Base-by-base conservation (phyloP, 2,113 vertebrate species). In the Labrus mixtus region DNA sequence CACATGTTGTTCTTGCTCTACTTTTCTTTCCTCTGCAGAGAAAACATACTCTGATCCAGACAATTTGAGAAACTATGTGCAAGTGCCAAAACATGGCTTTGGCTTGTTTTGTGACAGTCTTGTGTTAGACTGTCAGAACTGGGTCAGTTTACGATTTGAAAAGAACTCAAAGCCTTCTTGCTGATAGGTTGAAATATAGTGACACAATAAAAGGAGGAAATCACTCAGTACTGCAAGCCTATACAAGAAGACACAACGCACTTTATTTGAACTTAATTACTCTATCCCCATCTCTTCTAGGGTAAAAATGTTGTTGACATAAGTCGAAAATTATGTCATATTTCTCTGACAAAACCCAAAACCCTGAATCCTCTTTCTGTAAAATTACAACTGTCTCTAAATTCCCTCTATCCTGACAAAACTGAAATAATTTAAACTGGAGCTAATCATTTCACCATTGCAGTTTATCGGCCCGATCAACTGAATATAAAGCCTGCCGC, bases 1-100 rank as follows among this genome's bases (percentile, higher is more conserved):
- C 88, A 92, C 81, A 91, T 92, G 92, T 85, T 88, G 72, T 84
- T 83, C 55, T 67, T 85, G 90, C 87, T 91, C 90, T 74, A 89
- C 84, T 90, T 92, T 90, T 41, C 73, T 79, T 81, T 77, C n/a
- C 80, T 89, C 77, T 79, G 43, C 63, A 81, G 82, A 84, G 84
- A 88, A 82, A 88, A 88, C 68, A 77, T 68, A 76, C 82, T 85
- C 36, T 84, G 78, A 88, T 87, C 79, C 72, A 81, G 76, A 86
- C 84, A 79, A 77, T 86, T 73, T 80, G 79, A 90, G 39, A 84
- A 82, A 85, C 55, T 67, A 37, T 78, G 75, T 67, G 73, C 66
- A 78, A 81, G 67, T 82, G 79, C 85, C 79, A 87, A 88, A 87
- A 79, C 53, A 73, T 19, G 58, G 72, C 80, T 83, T 73, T 70